These are phyloP conservation scores for Simalia tracyae DNA, from an alignment of 2,797 vertebrate genomes.

Conservation along the genomic window DNA sequence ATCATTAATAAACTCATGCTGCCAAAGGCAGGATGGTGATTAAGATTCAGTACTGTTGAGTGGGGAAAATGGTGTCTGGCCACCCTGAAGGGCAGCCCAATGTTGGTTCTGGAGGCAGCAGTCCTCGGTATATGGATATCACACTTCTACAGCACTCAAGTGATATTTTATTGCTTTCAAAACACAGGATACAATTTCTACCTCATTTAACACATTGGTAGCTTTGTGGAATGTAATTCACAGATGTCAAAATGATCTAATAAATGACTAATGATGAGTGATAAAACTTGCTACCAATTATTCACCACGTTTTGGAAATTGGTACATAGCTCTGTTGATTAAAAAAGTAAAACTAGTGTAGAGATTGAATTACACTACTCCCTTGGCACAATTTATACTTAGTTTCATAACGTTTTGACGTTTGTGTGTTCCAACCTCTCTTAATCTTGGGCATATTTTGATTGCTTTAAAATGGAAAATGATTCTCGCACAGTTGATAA, in stretches of 20 bases:
- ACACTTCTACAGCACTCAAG: neutral
- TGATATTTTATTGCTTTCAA: neutral
- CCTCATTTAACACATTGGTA: neutral
- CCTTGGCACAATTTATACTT: neutral
- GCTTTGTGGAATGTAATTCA: neutral
- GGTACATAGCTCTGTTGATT: neutral
- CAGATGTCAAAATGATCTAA: neutral
- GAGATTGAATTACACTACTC: neutral
- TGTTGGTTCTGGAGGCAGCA: neutral
- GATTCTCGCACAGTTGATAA: neutral
- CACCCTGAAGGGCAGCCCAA: neutral
- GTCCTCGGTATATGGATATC: neutral
- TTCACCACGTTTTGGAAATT: neutral
- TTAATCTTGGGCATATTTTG: neutral
- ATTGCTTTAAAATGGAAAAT: neutral
- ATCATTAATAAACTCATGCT: neutral
- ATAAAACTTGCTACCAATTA: neutral
- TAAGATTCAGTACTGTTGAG: neutral
- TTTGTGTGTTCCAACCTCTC: neutral
- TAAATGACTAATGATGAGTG: neutral
- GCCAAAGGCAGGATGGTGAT: neutral
- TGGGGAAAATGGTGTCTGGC: neutral
- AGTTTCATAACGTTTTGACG: neutral
- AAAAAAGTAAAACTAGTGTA: neutral
- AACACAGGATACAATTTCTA: neutral